These are phyloP conservation scores for Pelecanoides urinatrix DNA, from an alignment of 2,113 vertebrate species.

Conservation along the genomic window DNA sequence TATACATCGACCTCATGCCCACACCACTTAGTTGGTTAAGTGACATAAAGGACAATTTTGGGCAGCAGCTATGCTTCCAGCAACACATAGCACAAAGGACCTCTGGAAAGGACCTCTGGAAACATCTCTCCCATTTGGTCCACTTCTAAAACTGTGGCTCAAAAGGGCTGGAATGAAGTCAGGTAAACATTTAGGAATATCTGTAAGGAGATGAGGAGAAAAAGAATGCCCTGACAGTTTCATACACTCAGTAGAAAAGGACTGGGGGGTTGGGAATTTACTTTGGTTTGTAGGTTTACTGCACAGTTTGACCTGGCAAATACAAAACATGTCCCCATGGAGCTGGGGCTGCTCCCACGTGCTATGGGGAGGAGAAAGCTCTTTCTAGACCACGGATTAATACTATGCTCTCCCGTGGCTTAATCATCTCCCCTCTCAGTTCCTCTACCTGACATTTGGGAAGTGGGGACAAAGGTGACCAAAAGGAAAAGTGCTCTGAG, in stretches of 20 bases:
- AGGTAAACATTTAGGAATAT: background rate
- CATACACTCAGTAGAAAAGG: background rate
- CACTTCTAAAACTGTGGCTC: background rate
- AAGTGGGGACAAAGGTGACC: background rate
- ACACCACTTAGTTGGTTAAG: background rate
- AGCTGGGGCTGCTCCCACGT: background rate
- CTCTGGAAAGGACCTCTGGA: too few species aligned
- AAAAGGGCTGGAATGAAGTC: background rate
- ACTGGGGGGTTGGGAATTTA: background rate
- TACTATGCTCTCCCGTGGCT: background rate
- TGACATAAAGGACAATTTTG: background rate
- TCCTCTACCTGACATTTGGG: background rate
- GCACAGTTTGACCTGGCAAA: background rate
- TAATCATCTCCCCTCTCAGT: background rate
- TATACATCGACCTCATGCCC: background rate
- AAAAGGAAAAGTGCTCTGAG: background rate
- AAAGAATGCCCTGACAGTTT: background rate
- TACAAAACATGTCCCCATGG: rapidly evolving
- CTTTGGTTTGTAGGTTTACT: background rate
- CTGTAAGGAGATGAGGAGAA: background rate
- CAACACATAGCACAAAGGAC: background rate
- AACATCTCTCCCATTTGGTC: background rate
- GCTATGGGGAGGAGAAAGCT: background rate
- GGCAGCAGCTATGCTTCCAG: background rate
- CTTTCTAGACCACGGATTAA: background rate